phyloP scores from a whole-genome alignment of 2,113 vertebrate species.

The Tragelaphus imberbis region DNA sequence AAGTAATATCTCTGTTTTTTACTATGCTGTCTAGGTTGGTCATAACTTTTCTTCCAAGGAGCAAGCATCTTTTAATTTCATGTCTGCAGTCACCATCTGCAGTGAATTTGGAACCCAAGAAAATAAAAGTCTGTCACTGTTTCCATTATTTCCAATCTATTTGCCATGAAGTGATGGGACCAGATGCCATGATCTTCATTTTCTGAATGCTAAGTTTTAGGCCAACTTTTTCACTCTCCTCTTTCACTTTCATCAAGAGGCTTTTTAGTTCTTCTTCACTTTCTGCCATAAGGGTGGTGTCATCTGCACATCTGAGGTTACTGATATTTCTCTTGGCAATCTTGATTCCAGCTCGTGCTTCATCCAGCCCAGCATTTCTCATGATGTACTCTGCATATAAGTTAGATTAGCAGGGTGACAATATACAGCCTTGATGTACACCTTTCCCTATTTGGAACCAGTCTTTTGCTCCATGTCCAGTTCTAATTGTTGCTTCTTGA shows the following conservation, averaged over 20 bases:
- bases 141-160: not conserved
- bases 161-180: not conserved
- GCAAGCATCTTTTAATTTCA: not conserved
- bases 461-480: not conserved
- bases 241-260: not conserved
- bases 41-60: not conserved
- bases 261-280: not conserved
- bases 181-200: not conserved
- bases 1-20: not conserved
- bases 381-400: not conserved
- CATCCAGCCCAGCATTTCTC: not conserved
- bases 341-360: not conserved
- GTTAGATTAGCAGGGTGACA: not conserved
- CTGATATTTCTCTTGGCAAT: not conserved
- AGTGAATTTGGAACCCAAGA: not conserved
- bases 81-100: not conserved
- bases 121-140: not conserved
- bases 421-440: not conserved
- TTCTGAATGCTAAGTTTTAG: not conserved
- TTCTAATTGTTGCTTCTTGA: not conserved
- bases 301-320: not conserved
- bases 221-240: not conserved
- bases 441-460: not conserved
- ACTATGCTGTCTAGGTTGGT: not conserved
- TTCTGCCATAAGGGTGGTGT: not conserved